A percentile compares a stretch with the other conserved stretches of the same genome.
phyloP scores from a whole-genome alignment of 2,888 invertebrate species.

The Biston stratarius region DNA sequence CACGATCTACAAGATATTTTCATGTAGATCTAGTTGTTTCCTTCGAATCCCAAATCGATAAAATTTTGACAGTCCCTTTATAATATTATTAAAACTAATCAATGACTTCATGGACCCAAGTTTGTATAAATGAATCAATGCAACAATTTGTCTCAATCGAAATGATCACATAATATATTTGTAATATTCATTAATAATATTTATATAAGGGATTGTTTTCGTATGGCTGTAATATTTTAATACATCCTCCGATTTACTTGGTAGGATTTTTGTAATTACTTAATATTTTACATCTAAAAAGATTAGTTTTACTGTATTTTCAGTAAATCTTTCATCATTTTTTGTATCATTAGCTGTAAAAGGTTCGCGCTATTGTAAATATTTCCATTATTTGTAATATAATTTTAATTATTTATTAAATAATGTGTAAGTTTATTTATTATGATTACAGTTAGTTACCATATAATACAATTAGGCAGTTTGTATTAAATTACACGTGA shows the following conservation, averaged over 20 bases:
- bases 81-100: background rate
- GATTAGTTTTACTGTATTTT: conserved; percentile 21
- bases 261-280: background rate
- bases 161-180: too few species aligned
- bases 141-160: background rate
- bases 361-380: conserved; percentile 74
- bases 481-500: conserved; percentile 33
- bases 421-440: conserved; percentile 53
- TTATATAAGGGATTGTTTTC: too few species aligned
- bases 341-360: conserved; percentile 36
- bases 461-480: conserved; percentile 38
- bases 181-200: too few species aligned
- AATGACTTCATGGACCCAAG: background rate
- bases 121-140: conserved; percentile 18
- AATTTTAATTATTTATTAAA: conserved; percentile 60
- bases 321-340: conserved; percentile 11
- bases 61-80: background rate
- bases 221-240: background rate
- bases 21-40: background rate
- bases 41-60: background rate
- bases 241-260: conserved; percentile 31
- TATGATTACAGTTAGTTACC: conserved; percentile 54
- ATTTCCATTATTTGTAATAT: conserved; percentile 59
- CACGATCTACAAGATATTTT: background rate
- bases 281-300: conserved; percentile 9